Base-by-base conservation (phyloP, 2,797 vertebrate genomes). In the Limosa lapponica region DNA sequence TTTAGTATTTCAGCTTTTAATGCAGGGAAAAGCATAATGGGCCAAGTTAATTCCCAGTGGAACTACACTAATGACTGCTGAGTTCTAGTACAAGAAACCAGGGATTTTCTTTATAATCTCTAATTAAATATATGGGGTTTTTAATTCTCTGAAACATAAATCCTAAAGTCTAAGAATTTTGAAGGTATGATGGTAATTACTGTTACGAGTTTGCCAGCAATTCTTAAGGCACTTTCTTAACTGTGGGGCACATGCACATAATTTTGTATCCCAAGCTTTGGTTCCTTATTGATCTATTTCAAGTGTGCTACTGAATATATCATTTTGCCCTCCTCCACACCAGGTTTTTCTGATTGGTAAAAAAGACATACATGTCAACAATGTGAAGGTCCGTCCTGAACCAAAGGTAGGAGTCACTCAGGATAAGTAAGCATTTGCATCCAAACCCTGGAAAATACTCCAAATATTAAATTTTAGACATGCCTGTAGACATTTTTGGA, bases 221-320 rank as follows among this genome's bases (percentile, higher is more conserved):
- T 24, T 62, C 41, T 22, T 70, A 81, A 52, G 30, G 8, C 32
- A 11, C 11, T 43, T 64, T 58, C 10, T 2, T 58, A 49, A 44
- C 16, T 66, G 16, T 37, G 4, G 25, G 8, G 4, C 18, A 30
- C 5, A 1, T 30, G 18, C 4, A 55, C 5, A 16, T 22, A 79
- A 25, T 78, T 78, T 87, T 59, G 32, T 27, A 44, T 24, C 52
- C 16, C n/a, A 59, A 67, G 7, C 7, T 59, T 64, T 84, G 1
- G 0, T 43, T 49, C 8, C 19, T 10, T 59, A 5, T 32, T 0
- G 0, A 5, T 37, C 12, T 34, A 67, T 22, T 59, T 62, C 10
- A 17, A 32, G 24, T 9, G 15, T 65, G 16, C 13, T 51, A 44
- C 22, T 65, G 48, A 81, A 41, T 39, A 10, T 13, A 34, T 19